Evolutionary conservation across 2,888 invertebrate genomes (phyloP).

Genomic region (Ophioninae sp.): DNA sequence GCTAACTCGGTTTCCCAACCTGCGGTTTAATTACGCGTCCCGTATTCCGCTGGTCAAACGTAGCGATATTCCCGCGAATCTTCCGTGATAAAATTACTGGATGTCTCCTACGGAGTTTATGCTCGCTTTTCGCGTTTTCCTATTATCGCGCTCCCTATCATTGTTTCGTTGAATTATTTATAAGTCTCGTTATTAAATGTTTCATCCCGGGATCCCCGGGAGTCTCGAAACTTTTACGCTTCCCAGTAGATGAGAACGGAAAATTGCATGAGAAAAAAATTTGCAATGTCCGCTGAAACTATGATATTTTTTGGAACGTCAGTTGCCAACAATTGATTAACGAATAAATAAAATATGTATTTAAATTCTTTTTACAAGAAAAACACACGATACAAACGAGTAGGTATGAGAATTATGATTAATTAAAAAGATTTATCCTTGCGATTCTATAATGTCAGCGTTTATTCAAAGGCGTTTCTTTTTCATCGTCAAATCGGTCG

Average conservation of each 20-base stretch:
- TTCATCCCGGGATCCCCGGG: too few species aligned
- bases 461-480: not conserved
- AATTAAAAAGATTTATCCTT: too few species aligned
- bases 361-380: too few species aligned
- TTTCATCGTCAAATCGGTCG: not conserved
- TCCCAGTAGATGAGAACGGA: too few species aligned
- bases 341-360: too few species aligned
- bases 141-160: not conserved
- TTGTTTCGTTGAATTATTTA: slow-evolving; percentile 20
- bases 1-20: slow-evolving; percentile 65
- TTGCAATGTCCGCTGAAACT: too few species aligned
- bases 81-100: slow-evolving; percentile 46
- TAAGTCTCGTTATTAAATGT: not conserved
- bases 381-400: too few species aligned
- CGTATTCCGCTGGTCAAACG: slow-evolving; percentile 51
- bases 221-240: too few species aligned
- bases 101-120: not conserved
- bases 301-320: too few species aligned
- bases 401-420: too few species aligned
- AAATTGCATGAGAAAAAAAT: too few species aligned
- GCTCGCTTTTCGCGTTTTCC: not conserved
- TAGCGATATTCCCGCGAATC: slow-evolving; percentile 48
- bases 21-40: slow-evolving; percentile 67
- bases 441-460: not conserved
- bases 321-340: too few species aligned